A percentile compares a stretch with the other conserved stretches of the same genome.
These are phyloP conservation scores for Chaetops frenatus DNA, from an alignment of 2,113 vertebrate genomes.

Conservation along the genomic window DNA sequence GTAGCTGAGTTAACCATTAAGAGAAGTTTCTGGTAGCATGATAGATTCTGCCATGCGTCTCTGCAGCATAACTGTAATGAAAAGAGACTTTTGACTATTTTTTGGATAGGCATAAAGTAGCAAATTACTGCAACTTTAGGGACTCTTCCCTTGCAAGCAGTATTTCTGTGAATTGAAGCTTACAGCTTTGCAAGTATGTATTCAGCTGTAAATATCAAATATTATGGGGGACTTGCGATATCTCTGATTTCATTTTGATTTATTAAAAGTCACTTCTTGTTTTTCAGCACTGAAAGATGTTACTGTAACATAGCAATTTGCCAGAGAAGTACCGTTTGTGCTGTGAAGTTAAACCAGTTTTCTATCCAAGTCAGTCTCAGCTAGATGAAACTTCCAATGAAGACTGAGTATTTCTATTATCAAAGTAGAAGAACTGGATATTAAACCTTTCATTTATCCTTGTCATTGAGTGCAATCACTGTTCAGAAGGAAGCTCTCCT, in stretches of 20 bases:
- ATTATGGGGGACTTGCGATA: background rate
- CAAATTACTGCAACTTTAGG: background rate
- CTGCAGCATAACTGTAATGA: background rate
- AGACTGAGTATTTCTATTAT: slow-evolving; percentile 56
- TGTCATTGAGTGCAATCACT: slow-evolving; percentile 46
- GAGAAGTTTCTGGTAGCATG: background rate
- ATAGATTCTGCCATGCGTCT: background rate
- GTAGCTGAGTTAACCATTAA: background rate
- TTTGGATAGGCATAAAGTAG: background rate
- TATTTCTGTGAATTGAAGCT: background rate
- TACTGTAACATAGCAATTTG: slow-evolving; percentile 42
- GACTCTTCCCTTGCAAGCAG: background rate
- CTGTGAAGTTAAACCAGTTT: slow-evolving; percentile 41
- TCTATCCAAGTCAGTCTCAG: slow-evolving; percentile 33
- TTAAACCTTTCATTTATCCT: slow-evolving; percentile 61
- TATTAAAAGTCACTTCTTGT: slow-evolving; percentile 44
- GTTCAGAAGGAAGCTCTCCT: slow-evolving; percentile 24
- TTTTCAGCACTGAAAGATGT: slow-evolving; percentile 22
- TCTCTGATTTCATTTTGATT: slow-evolving; percentile 35
- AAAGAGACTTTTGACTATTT: background rate
- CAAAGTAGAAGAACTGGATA: slow-evolving; percentile 46
- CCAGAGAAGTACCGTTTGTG: slow-evolving; percentile 15
- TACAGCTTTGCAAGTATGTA: background rate
- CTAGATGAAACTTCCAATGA: slow-evolving; percentile 45
- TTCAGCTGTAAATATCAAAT: slow-evolving; percentile 10